Evolutionary conservation across 2,113 vertebrate genomes (phyloP).

Genomic region (Hydropotes inermis): DNA sequence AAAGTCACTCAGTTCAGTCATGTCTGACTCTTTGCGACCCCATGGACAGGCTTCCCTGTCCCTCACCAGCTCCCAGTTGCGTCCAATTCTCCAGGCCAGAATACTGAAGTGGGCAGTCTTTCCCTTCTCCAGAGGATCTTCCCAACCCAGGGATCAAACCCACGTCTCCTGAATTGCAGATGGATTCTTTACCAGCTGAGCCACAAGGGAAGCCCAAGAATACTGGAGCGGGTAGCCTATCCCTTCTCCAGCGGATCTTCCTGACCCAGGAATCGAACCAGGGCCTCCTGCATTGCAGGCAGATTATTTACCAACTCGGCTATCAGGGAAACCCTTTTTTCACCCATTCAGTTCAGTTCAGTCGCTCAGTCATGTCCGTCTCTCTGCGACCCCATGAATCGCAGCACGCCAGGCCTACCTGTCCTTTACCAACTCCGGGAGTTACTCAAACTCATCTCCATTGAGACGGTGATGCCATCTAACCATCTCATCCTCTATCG

Average conservation of each 20-base stretch:
- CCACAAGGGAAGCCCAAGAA: background rate
- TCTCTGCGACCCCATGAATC: background rate
- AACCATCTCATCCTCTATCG: background rate
- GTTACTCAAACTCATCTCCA: background rate
- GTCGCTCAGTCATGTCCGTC: background rate
- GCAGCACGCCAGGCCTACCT: background rate
- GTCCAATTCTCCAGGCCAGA: background rate
- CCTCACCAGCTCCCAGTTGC: background rate
- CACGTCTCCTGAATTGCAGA: background rate
- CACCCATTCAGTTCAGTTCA: background rate
- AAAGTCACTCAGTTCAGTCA: background rate
- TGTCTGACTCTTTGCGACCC: background rate
- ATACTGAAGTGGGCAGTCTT: background rate
- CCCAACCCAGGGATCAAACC: background rate
- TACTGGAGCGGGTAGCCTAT: background rate
- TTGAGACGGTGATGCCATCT: background rate
- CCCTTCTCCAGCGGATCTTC: background rate
- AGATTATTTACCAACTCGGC: background rate
- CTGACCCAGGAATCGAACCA: background rate
- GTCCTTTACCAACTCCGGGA: background rate
- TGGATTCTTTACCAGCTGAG: background rate
- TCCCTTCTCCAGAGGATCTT: background rate
- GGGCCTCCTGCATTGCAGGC: background rate
- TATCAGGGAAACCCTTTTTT: background rate
- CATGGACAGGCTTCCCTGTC: background rate